Evolutionary conservation across 2,113 vertebrate genomes (phyloP).

Genomic region (Chaetops frenatus): DNA sequence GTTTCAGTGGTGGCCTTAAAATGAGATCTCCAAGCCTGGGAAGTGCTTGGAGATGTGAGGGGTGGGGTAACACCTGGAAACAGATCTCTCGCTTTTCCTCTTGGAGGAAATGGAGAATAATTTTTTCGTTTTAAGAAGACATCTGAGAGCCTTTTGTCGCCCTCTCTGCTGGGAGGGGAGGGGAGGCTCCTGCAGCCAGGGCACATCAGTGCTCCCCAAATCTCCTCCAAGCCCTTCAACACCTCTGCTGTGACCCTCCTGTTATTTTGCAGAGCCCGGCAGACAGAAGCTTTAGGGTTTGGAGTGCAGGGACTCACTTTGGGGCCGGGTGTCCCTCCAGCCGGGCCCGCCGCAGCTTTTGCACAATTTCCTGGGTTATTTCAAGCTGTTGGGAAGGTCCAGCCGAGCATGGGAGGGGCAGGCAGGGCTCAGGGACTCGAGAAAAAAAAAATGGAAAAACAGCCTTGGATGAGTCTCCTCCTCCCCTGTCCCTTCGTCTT

Average conservation of each 20-base stretch:
- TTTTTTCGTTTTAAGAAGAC: not conserved
- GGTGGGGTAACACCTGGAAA: not conserved
- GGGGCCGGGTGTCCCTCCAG: not conserved
- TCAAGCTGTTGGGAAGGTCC: not conserved
- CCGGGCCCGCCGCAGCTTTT: not conserved
- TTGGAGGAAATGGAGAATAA: not conserved
- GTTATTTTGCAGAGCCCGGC: not conserved
- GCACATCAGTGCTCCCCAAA: not conserved
- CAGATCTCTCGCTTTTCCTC: not conserved
- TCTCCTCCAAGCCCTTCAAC: not conserved
- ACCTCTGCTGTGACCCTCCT: not conserved
- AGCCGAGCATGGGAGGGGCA: not conserved
- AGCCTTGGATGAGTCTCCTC: not conserved
- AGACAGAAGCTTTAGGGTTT: not conserved
- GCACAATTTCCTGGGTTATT: conserved; percentile 44
- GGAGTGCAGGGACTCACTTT: accelerated
- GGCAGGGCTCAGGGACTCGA: not conserved
- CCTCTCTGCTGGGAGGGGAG: not conserved
- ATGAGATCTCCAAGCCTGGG: not conserved
- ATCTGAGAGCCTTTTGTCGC: not conserved
- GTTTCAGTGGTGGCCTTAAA: not conserved
- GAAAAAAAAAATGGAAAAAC: not conserved
- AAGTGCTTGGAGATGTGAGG: not conserved
- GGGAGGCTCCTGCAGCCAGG: not conserved
- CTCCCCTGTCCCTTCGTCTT: not conserved